Conservation (phyloP, 30 jellyfish, hydroid and myxozoan genomes). For the Turritopsis rubra region DNA sequence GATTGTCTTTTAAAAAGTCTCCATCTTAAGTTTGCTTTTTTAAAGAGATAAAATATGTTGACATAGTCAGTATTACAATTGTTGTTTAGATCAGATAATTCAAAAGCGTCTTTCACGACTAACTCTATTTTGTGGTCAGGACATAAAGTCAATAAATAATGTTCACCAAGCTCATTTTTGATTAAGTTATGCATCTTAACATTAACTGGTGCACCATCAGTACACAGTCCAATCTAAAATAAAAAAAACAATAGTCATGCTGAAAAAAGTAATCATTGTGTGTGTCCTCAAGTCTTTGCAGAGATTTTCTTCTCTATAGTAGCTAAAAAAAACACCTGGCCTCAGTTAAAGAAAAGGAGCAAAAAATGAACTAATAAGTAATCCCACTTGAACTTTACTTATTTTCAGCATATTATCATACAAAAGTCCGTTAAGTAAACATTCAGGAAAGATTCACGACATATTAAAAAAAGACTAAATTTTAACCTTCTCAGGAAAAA, state of each 20-base stretch:
- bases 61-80: conserved; percentile 4
- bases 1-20: conserved; percentile 15
- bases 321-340: too few relatives aligned
- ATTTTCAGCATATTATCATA: too few relatives aligned
- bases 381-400: too few relatives aligned
- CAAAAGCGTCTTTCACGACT: conserved; percentile 4
- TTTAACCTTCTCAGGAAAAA: too few relatives aligned
- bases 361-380: too few relatives aligned
- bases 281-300: too few relatives aligned
- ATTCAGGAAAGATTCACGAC: too few relatives aligned
- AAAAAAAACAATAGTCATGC: not conserved
- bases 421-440: too few relatives aligned
- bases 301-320: not conserved
- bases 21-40: conserved; percentile 21
- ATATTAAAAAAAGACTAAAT: too few relatives aligned
- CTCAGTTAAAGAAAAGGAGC: too few relatives aligned
- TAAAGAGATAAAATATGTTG: conserved; percentile 15
- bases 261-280: not conserved
- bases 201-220: conserved; percentile 15
- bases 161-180: conserved; percentile 24
- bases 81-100: not conserved
- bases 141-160: conserved; percentile 1
- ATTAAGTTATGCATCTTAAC: conserved; percentile 14
- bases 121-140: conserved; percentile 17
- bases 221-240: conserved; percentile 21